phyloP scores from a whole-genome alignment of 2,113 vertebrate species.

The Setophaga coronata region DNA sequence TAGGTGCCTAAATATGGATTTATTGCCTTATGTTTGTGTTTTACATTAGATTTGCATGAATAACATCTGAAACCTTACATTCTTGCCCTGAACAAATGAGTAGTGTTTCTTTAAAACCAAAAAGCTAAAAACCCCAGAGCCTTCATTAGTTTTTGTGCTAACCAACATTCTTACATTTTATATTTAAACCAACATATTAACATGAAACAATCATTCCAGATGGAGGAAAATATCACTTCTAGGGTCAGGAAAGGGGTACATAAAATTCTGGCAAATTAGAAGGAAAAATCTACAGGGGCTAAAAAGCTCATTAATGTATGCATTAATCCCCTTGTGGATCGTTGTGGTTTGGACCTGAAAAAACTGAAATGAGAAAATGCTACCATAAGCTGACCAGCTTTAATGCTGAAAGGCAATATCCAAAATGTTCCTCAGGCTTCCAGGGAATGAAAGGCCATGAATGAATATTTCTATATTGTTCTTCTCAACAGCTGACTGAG shows the following conservation, averaged over 20 bases:
- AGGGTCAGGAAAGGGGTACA: slow-evolving; percentile 63
- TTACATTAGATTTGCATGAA: slow-evolving; percentile 36
- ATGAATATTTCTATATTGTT: neutral
- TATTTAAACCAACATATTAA: slow-evolving; percentile 57
- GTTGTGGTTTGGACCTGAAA: slow-evolving; percentile 60
- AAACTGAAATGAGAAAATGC: slow-evolving; percentile 61
- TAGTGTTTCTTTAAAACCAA: slow-evolving; percentile 53
- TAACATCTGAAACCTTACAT: slow-evolving; percentile 34
- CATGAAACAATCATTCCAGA: slow-evolving; percentile 66
- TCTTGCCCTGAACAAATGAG: slow-evolving; percentile 41
- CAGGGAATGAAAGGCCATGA: neutral
- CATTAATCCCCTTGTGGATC: slow-evolving; percentile 47
- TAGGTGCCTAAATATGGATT: slow-evolving; percentile 39
- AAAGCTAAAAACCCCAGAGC: slow-evolving; percentile 57
- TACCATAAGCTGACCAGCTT: slow-evolving; percentile 62
- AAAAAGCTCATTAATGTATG: slow-evolving; percentile 63
- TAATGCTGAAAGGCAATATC: slow-evolving; percentile 51
- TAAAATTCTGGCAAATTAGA: slow-evolving; percentile 68
- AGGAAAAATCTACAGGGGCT: slow-evolving; percentile 59
- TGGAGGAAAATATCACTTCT: slow-evolving; percentile 64
- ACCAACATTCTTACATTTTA: slow-evolving; percentile 64
- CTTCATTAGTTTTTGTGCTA: slow-evolving; percentile 67
- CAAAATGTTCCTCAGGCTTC: neutral
- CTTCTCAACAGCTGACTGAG: neutral
- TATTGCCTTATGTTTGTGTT: slow-evolving; percentile 17